phyloP scores from a whole-genome alignment of 2,113 vertebrate species.

The Plecturocebus donacophilus region DNA sequence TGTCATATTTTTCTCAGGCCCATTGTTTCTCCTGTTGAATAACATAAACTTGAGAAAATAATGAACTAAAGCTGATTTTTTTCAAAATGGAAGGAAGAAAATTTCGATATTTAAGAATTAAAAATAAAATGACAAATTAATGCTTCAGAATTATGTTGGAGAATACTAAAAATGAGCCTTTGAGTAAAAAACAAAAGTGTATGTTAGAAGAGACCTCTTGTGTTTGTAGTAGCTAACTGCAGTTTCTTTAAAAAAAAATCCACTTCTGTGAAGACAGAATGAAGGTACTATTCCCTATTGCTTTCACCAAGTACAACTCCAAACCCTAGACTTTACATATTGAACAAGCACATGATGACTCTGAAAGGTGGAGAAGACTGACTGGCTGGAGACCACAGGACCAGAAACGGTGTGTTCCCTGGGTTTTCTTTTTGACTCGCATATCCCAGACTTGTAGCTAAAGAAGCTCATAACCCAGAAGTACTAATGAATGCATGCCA shows the following conservation, averaged over 20 bases:
- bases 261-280: neutral
- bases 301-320: neutral
- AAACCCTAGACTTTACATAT: neutral
- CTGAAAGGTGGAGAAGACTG: neutral
- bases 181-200: neutral
- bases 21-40: neutral
- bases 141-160: neutral
- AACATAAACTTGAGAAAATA: neutral
- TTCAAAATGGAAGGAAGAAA: neutral
- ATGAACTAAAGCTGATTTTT: neutral
- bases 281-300: neutral
- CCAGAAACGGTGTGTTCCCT: neutral
- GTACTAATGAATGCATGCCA: neutral
- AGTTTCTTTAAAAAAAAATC: neutral
- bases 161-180: constrained; percentile 35
- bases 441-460: neutral
- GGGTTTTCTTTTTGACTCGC: neutral
- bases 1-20: neutral
- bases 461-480: neutral
- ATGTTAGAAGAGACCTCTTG: constrained; percentile 68
- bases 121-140: neutral
- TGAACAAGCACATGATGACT: neutral
- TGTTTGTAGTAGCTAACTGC: constrained; percentile 47
- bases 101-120: neutral
- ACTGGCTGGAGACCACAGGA: neutral